Percentiles rank a stretch among this genome's conserved stretches.
These are phyloP conservation scores for Clarias platycephalus DNA, from an alignment of 2,797 vertebrate genomes.

Conservation along the genomic window DNA sequence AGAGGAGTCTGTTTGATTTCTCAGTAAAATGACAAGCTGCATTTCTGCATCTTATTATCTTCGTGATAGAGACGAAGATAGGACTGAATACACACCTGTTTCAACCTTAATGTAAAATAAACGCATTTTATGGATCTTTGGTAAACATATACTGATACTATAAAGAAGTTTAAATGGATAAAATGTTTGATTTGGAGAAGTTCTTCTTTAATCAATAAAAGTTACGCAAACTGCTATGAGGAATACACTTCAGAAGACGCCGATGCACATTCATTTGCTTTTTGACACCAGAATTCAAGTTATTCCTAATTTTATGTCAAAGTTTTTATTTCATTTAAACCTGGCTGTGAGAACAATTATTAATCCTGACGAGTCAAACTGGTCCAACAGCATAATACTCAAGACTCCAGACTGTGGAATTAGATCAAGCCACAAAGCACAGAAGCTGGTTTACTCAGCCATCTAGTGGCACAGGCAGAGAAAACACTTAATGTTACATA, in stretches of 20 bases:
- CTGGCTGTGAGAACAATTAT: neutral
- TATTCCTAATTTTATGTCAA: neutral
- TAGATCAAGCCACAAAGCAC: neutral
- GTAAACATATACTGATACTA: neutral
- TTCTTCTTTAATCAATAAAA: neutral
- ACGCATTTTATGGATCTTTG: neutral
- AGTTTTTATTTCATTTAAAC: neutral
- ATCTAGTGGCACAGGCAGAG: slow-evolving; percentile 17
- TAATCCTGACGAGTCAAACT: neutral
- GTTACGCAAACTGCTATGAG: neutral
- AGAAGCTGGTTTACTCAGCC: slow-evolving; percentile 8
- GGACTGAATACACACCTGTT: neutral
- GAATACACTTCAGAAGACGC: neutral
- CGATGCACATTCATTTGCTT: neutral
- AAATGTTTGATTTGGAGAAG: neutral
- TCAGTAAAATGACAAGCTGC: neutral
- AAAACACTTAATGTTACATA: neutral
- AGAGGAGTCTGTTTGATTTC: neutral
- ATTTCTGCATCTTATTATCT: neutral
- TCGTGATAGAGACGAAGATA: neutral
- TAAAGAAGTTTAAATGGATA: neutral
- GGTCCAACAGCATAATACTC: neutral
- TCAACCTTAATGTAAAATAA: too few relatives aligned
- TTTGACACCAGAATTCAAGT: neutral
- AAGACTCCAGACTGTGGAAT: neutral